Base-by-base conservation (phyloP, 2,113 vertebrate species). In the Ancistrus triradiatus region DNA sequence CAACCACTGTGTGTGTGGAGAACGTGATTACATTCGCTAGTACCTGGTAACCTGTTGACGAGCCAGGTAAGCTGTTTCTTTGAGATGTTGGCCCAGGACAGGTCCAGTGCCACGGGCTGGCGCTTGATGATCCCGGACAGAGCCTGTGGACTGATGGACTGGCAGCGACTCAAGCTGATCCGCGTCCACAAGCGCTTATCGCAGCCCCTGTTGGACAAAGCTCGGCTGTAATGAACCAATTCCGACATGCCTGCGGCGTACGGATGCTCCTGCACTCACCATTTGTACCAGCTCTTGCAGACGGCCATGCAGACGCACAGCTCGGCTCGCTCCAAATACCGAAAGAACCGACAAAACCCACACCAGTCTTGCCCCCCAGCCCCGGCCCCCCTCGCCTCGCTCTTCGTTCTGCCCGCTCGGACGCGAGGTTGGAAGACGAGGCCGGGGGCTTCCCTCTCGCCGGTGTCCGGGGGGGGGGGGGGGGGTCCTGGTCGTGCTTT, bases 221-320 rank as follows among this genome's bases (percentile, higher is more conserved):
- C 13, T 6, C 6, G 38, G 1, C n/a, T 7, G 27, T 31, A 42
- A 42, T 42, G 14, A n/a, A 42, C n/a, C 13, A 42, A n/a, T 13
- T 15, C n/a, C 6, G 11, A 42, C 7, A 11, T n/a, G 38, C 13
- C 13, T 37, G 35, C 14, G 9, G 35, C 14, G 9, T 13, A 37
- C 35, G 7, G 27, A 31, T 42, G 3, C n/a, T 42, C 2, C 14
- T 15, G 3, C 1, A 86, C 93, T 95, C 87, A 98, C 96, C 96
- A 98, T 88, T 97, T 97, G 87, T 97, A 94, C 96, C 95, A 98
- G 77, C 92, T 95, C 87, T 95, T 98, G 91, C 95, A 98, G 82
- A 98, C 95, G 25, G 93, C 91, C 96, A 98, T 98, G 86, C 96
- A 98, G 76, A 95, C 86, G 73, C 94, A 97, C 53, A 98, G 91